phyloP scores from a whole-genome alignment of 2,888 invertebrate species.

The Tachina grossa region DNA sequence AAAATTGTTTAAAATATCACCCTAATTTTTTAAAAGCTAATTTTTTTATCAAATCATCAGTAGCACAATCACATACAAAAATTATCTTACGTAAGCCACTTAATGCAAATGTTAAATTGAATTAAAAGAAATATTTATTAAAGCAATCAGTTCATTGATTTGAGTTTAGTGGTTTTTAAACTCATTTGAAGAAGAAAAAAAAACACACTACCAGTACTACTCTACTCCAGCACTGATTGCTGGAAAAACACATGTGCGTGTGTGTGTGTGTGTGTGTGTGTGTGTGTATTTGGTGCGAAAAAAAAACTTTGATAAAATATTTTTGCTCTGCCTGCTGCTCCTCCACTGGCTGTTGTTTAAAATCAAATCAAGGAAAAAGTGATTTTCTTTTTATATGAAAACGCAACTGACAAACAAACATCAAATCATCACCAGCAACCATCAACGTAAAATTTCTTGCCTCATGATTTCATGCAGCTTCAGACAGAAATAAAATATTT shows the following conservation, averaged over 20 bases:
- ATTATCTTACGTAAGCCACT: background rate
- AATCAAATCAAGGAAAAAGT: conserved; percentile 51
- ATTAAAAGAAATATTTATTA: conserved; percentile 15
- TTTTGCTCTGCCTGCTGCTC: conserved; percentile 18
- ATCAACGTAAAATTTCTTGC: conserved; percentile 40
- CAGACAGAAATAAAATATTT: conserved; percentile 42
- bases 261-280: background rate
- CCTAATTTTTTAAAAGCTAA: too few species aligned
- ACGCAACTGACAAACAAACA: conserved; percentile 16
- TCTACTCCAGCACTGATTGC: background rate
- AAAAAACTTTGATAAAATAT: conserved; percentile 17
- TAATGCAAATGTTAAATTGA: conserved; percentile 6
- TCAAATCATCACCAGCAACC: background rate
- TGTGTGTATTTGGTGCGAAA: too few species aligned
- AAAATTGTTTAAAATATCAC: too few species aligned
- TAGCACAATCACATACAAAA: background rate
- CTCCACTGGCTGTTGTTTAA: conserved; percentile 30
- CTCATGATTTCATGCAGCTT: conserved; percentile 40
- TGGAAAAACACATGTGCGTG: background rate
- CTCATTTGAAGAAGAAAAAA: conserved; percentile 22
- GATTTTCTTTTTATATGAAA: conserved; percentile 38
- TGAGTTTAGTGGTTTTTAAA: conserved; percentile 53
- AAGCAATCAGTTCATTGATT: conserved; percentile 65
- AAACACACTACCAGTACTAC: background rate
- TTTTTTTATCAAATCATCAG: background rate